phyloP scores from a whole-genome alignment of 2,888 invertebrate genomes.

The Tetanocera ferruginea region DNA sequence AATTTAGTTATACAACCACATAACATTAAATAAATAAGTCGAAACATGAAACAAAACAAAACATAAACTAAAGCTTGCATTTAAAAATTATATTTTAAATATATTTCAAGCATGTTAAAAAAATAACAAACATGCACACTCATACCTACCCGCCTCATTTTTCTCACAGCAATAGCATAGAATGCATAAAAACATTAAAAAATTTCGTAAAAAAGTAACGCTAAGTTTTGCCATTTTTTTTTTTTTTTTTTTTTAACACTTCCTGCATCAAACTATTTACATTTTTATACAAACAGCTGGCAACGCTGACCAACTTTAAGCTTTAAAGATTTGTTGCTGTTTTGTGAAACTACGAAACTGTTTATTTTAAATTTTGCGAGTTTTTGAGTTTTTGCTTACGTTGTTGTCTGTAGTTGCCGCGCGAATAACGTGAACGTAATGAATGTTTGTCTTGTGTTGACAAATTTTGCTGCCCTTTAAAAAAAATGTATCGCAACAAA shows the following conservation, averaged over 20 bases:
- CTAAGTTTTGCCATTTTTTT: conserved; percentile 18
- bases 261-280: neutral
- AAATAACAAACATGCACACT: neutral
- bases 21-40: neutral
- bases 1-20: neutral
- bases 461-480: conserved; percentile 2
- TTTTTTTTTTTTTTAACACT: neutral
- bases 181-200: conserved; percentile 13
- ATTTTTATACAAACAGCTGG: neutral
- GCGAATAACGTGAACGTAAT: conserved; percentile 22
- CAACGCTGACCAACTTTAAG: neutral
- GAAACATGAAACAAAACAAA: neutral
- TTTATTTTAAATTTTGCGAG: neutral
- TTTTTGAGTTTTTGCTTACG: neutral
- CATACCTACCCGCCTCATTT: conserved; percentile 30
- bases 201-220: neutral
- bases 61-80: neutral
- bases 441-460: neutral
- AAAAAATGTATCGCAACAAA: neutral
- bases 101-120: neutral
- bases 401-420: conserved; percentile 6
- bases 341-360: neutral
- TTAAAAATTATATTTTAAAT: neutral
- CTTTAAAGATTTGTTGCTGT: neutral
- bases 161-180: neutral